Percentiles rank a stretch among this genome's conserved stretches.
Conservation (phyloP, 2,113 vertebrate species). For the Melanocharis versteri region DNA sequence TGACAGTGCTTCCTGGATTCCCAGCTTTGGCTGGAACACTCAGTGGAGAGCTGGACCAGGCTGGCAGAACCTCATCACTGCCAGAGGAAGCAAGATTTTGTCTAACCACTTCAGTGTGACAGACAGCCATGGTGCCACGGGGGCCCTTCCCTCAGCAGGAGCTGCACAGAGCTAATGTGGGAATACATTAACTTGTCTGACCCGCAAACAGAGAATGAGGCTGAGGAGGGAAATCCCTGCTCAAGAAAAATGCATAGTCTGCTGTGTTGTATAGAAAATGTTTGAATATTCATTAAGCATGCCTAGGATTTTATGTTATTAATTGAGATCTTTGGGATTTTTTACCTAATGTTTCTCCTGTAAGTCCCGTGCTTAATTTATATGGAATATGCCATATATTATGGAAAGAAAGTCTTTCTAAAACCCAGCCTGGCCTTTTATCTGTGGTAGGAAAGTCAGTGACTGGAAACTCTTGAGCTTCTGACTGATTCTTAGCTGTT, state of each 20-base stretch:
- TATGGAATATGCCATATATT: not conserved
- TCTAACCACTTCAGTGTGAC: not conserved
- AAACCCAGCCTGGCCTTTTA: not conserved
- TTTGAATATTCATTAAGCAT: not conserved
- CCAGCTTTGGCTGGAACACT: not conserved
- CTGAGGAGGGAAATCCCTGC: not conserved
- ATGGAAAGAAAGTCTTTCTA: not conserved
- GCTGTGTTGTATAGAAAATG: not conserved
- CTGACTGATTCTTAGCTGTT: not conserved
- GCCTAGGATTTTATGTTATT: not conserved
- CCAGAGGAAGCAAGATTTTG: not conserved
- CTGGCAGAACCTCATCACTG: not conserved
- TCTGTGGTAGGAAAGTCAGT: not conserved
- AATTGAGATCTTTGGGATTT: not conserved
- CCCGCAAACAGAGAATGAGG: not conserved
- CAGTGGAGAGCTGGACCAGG: not conserved
- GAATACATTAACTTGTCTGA: not conserved
- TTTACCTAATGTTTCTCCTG: not conserved
- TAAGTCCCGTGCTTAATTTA: not conserved
- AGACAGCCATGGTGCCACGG: not conserved
- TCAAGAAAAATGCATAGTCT: not conserved
- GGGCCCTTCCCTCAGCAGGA: not conserved
- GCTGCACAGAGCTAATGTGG: not conserved
- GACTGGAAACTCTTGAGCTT: not conserved
- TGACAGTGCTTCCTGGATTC: fast-evolving